A percentile compares a stretch with the other conserved stretches of the same genome.
Conservation (phyloP, 2,797 vertebrate genomes). For the Halcyon chelicuti region DNA sequence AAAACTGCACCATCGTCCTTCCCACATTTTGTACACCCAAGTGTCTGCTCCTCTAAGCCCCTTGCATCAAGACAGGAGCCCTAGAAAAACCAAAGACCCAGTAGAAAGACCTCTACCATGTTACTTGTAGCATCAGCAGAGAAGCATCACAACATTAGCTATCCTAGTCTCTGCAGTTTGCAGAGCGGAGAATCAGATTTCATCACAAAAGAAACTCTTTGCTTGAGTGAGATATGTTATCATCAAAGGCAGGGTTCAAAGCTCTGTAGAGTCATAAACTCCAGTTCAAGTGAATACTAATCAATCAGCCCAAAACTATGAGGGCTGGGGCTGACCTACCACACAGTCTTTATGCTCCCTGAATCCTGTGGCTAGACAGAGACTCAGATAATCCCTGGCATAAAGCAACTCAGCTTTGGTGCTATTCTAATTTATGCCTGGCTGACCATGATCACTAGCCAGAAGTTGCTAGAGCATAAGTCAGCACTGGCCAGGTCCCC, state of each 20-base stretch:
- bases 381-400: constrained; percentile 34
- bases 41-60: background rate
- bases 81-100: background rate
- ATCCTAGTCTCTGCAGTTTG: background rate
- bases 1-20: background rate
- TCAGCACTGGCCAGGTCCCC: background rate
- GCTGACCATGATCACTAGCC: background rate
- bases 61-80: background rate
- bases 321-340: background rate
- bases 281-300: background rate
- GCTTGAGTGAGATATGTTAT: background rate
- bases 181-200: background rate
- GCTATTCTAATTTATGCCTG: background rate
- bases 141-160: background rate
- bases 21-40: background rate
- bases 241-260: constrained; percentile 50
- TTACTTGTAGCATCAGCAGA: background rate
- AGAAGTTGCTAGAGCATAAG: constrained; percentile 25
- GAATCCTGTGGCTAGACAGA: background rate
- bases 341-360: background rate
- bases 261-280: background rate
- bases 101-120: background rate
- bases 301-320: background rate
- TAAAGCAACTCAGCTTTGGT: background rate
- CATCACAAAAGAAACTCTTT: background rate